Conservation (phyloP, 2,888 invertebrate species). For the Tetramorium bicarinatum region DNA sequence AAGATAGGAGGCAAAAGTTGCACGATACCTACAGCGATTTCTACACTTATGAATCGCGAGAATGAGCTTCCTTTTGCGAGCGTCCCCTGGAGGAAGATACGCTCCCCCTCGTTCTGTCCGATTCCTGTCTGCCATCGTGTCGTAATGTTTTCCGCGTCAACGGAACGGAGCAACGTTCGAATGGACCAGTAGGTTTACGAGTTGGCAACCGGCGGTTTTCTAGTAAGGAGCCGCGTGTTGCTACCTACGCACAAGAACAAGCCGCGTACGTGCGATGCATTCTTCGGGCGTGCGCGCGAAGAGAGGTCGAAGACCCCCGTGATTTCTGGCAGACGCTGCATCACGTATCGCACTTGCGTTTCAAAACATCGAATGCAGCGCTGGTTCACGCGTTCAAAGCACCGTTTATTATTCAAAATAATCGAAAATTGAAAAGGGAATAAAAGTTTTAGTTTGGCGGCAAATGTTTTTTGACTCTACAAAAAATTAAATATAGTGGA, state of each 20-base stretch:
- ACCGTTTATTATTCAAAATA: neutral
- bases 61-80: conserved; percentile 35
- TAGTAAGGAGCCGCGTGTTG: conserved; percentile 43
- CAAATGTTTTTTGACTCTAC: neutral
- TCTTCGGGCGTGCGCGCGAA: conserved; percentile 36
- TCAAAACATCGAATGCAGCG: neutral
- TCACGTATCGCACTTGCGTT: neutral
- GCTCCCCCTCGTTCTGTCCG: neutral
- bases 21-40: conserved; percentile 16
- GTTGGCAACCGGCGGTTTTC: conserved; percentile 44
- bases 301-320: conserved; percentile 46
- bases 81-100: neutral
- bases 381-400: neutral
- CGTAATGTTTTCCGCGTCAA: conserved; percentile 32
- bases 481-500: neutral
- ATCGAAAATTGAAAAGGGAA: neutral
- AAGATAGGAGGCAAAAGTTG: neutral
- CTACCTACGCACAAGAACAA: conserved; percentile 53
- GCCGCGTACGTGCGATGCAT: conserved; percentile 55
- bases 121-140: neutral
- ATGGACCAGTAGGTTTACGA: conserved; percentile 47
- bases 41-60: conserved; percentile 20
- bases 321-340: conserved; percentile 38
- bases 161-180: conserved; percentile 34
- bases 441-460: neutral